Conservation (phyloP, 2,888 invertebrate genomes). For the Phragmatobia fuliginosa region DNA sequence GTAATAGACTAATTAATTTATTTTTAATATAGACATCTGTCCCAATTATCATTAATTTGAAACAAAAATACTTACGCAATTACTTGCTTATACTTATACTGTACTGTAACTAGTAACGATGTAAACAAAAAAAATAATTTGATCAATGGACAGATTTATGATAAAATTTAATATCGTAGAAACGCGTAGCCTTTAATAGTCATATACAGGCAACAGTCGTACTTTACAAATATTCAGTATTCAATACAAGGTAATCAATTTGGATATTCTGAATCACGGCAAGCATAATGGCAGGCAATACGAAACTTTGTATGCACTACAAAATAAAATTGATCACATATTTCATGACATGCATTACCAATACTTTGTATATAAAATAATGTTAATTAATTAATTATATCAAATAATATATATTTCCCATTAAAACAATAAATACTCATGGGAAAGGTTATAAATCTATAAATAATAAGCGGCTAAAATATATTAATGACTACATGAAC, state of each 20-base stretch:
- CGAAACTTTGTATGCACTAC: slow-evolving; percentile 26
- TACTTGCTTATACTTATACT: slow-evolving; percentile 14
- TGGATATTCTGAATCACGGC: slow-evolving; percentile 31
- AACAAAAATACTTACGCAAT: slow-evolving; percentile 6
- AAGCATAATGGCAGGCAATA: slow-evolving; percentile 50
- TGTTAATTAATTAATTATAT: slow-evolving; percentile 44
- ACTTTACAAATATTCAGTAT: slow-evolving; percentile 4
- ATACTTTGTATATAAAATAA: slow-evolving; percentile 30
- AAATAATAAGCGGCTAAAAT: slow-evolving; percentile 60
- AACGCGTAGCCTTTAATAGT: neutral
- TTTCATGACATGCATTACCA: slow-evolving; percentile 35
- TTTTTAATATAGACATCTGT: neutral
- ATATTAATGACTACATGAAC: slow-evolving; percentile 62
- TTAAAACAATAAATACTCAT: slow-evolving; percentile 46
- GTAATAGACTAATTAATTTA: neutral
- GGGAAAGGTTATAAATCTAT: slow-evolving; percentile 41
- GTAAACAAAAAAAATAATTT: slow-evolving; percentile 18
- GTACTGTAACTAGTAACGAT: slow-evolving; percentile 15
- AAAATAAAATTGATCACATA: slow-evolving; percentile 29
- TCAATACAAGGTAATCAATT: neutral
- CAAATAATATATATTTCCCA: slow-evolving; percentile 50
- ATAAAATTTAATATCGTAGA: neutral
- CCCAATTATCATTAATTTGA: neutral
- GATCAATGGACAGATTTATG: slow-evolving; percentile 21
- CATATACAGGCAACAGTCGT: slow-evolving; percentile 18